Evolutionary conservation across 2,113 vertebrate genomes (phyloP), one percentile per base, ranked within the genome.

Genomic region (Pardalotus punctatus): DNA sequence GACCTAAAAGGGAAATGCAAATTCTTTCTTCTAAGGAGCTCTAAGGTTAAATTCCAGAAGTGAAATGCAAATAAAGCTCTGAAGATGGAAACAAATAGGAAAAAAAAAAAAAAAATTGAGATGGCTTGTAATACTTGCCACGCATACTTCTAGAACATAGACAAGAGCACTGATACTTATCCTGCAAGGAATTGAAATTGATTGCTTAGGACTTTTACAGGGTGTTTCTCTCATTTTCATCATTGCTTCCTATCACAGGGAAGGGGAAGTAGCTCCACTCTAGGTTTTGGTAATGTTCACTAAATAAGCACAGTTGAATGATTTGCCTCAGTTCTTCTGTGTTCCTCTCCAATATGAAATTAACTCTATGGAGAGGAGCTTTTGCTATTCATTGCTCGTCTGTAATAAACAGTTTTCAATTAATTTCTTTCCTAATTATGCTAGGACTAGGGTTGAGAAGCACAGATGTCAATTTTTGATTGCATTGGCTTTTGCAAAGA

Each of bases 341-440:
- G 62, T 72, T 92, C 57, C 22, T 65, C 73, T 86, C 81, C 83
- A 91, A 45, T 80, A 86, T 65, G 56, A 96, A 94, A 97, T 89
- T 31, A 93, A 74, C 64, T 96, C 85, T 92, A 86, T 69, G 78
- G 91, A 97, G 94, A 97, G 78, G 62, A 95, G 90, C 51, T 94
- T 97, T 97, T 96, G 83, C 76, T 97, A 76, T 96, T 95, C 81
- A 82, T 91, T 96, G 65, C 86, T 97, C 23, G 33, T 94, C 47
- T 96, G 91, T 90, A 97, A 96, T 89, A 58, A 97, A 93, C 66
- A 95, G 79, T 94, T 97, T 96, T 90, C 91, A 96, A 67, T 96
- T 94, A 90, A 28, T 23, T 87, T 70, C 1, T 48, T 88, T 73
- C 71, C 56, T 95, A 86, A 74, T 92, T 53, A 50, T 71, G 54